Percentiles rank a stretch among this genome's conserved stretches.
These are phyloP conservation scores for Oscheius myriophilus DNA, from an alignment of 2,888 invertebrate genomes.

Conservation along the genomic window DNA sequence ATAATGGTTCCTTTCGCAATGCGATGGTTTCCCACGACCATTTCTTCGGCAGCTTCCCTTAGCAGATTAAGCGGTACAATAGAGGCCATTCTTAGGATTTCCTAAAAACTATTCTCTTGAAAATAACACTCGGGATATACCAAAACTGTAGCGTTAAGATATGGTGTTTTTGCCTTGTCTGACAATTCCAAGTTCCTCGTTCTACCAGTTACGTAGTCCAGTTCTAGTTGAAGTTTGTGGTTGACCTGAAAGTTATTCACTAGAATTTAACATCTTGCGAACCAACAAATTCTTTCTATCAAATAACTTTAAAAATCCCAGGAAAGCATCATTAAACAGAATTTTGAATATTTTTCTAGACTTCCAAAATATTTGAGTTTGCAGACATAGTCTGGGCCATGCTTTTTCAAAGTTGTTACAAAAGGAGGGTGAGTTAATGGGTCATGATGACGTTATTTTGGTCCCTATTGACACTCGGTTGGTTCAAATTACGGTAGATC, in stretches of 20 bases:
- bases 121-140: background rate
- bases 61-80: constrained; percentile 15
- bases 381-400: too few relatives aligned
- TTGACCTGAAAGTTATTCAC: background rate
- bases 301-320: too few relatives aligned
- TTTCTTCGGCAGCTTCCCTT: constrained; percentile 29
- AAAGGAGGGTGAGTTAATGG: too few relatives aligned
- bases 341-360: too few relatives aligned
- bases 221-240: background rate
- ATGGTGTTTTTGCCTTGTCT: constrained; percentile 20
- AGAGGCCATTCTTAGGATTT: constrained; percentile 10
- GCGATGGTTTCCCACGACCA: constrained; percentile 32
- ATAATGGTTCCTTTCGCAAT: constrained; percentile 34
- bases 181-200: background rate
- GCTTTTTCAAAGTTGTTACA: too few relatives aligned
- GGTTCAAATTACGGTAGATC: too few relatives aligned
- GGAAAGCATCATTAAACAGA: too few relatives aligned
- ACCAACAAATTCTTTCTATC: too few relatives aligned
- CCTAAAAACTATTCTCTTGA: background rate
- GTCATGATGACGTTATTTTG: too few relatives aligned
- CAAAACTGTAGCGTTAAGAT: constrained; percentile 13
- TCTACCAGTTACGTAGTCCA: constrained; percentile 8
- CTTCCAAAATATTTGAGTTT: too few relatives aligned
- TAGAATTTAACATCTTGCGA: too few relatives aligned
- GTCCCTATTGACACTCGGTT: too few relatives aligned